A percentile compares a stretch with the other conserved stretches of the same genome.
Evolutionary conservation across 2,888 invertebrate species (phyloP).

Genomic region (Tillus elongatus): DNA sequence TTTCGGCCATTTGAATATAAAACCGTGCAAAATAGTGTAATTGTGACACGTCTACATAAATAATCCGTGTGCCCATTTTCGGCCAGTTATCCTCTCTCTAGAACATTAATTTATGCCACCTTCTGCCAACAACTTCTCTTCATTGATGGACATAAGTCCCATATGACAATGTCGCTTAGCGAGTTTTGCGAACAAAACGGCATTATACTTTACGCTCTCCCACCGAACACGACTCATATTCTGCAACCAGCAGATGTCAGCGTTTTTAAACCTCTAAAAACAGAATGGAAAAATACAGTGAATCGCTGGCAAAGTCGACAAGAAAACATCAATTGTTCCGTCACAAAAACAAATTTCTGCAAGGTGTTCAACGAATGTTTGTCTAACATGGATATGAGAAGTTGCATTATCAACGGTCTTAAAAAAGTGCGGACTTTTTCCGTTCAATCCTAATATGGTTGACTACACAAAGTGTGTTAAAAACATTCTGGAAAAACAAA

Average conservation of each 20-base stretch:
- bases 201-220: not conserved
- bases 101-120: too few relatives aligned
- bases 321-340: conserved; percentile 5
- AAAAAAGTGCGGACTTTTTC: conserved; percentile 3
- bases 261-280: not conserved
- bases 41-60: too few relatives aligned
- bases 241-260: not conserved
- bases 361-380: not conserved
- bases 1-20: too few relatives aligned
- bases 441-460: conserved; percentile 1
- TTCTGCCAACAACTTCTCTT: too few relatives aligned
- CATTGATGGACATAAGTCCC: conserved; percentile 1
- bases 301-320: not conserved
- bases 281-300: not conserved
- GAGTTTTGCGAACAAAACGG: not conserved
- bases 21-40: too few relatives aligned
- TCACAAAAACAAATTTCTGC: conserved; percentile 6
- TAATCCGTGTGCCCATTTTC: too few relatives aligned
- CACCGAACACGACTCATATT: conserved; percentile 1
- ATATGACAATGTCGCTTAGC: not conserved
- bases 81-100: too few relatives aligned
- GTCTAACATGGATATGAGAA: not conserved
- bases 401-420: not conserved
- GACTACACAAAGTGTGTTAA: conserved; percentile 4
- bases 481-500: conserved; percentile 4